A percentile compares a stretch with the other conserved stretches of the same genome.
phyloP scores from a whole-genome alignment of 1,140 invertebrate genomes.

The Pachyrhynchus sulphureomaculatus region DNA sequence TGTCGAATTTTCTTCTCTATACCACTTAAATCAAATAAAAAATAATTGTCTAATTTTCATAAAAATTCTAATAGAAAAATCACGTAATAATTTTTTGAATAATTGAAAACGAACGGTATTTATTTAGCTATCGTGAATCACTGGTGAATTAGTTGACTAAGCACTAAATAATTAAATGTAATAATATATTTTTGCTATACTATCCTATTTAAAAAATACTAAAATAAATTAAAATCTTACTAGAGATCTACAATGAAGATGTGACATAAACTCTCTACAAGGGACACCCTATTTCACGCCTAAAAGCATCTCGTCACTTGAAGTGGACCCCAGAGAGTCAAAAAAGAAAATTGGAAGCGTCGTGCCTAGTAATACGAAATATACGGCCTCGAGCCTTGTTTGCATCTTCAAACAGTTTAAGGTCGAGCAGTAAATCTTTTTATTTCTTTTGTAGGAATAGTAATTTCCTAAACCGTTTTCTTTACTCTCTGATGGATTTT shows the following conservation, averaged over 20 bases:
- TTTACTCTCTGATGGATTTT: background rate
- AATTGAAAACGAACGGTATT: too few relatives aligned
- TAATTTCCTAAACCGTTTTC: constrained; percentile 1
- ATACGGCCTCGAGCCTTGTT: constrained; percentile 15
- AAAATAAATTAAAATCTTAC: too few relatives aligned
- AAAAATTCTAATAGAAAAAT: too few relatives aligned
- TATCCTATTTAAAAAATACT: too few relatives aligned
- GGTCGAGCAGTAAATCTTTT: constrained; percentile 16
- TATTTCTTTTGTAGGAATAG: constrained; percentile 4
- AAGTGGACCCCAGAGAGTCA: constrained; percentile 10
- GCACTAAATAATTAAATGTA: too few relatives aligned
- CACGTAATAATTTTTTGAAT: too few relatives aligned
- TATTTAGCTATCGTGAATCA: too few relatives aligned
- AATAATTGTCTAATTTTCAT: too few relatives aligned
- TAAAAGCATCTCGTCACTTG: constrained; percentile 13
- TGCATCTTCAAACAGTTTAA: constrained; percentile 20
- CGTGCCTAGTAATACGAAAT: constrained; percentile 11
- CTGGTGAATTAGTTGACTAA: too few relatives aligned
- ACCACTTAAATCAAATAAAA: too few relatives aligned
- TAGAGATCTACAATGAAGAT: constrained; percentile 5
- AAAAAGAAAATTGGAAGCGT: constrained; percentile 15
- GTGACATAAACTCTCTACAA: constrained; percentile 14
- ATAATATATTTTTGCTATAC: too few relatives aligned
- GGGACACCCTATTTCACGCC: constrained; percentile 17
- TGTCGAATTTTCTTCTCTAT: too few relatives aligned